A percentile compares a stretch with the other conserved stretches of the same genome.
These are phyloP conservation scores for Oreochromis grahami DNA, from an alignment of 2,797 vertebrate species.

Conservation along the genomic window DNA sequence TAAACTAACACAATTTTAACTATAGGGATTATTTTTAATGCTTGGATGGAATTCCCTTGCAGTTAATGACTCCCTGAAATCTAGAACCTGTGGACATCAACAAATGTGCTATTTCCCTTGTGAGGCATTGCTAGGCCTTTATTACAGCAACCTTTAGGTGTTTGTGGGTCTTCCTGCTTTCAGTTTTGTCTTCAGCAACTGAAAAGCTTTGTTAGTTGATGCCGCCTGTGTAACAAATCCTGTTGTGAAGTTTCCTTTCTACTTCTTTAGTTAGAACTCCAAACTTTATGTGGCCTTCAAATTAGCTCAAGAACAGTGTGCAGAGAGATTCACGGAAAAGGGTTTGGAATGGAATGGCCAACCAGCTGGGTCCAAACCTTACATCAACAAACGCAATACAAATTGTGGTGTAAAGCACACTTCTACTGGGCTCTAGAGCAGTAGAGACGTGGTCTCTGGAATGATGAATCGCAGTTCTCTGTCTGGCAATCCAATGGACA, in stretches of 20 bases:
- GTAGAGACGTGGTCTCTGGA: not conserved
- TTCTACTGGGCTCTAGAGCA: not conserved
- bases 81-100: not conserved
- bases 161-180: not conserved
- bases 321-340: not conserved
- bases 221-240: not conserved
- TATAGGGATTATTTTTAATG: not conserved
- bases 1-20: not conserved
- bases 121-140: not conserved
- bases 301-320: not conserved
- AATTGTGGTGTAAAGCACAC: not conserved
- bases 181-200: not conserved
- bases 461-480: not conserved
- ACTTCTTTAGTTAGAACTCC: not conserved
- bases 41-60: not conserved
- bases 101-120: not conserved
- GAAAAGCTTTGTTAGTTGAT: not conserved
- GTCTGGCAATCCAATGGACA: not conserved
- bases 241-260: not conserved
- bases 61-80: not conserved
- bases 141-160: not conserved
- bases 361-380: not conserved
- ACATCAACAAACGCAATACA: not conserved
- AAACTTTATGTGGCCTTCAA: not conserved
- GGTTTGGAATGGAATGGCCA: not conserved